Conservation (phyloP, 2,113 vertebrate genomes). For the Tringa solitaria region DNA sequence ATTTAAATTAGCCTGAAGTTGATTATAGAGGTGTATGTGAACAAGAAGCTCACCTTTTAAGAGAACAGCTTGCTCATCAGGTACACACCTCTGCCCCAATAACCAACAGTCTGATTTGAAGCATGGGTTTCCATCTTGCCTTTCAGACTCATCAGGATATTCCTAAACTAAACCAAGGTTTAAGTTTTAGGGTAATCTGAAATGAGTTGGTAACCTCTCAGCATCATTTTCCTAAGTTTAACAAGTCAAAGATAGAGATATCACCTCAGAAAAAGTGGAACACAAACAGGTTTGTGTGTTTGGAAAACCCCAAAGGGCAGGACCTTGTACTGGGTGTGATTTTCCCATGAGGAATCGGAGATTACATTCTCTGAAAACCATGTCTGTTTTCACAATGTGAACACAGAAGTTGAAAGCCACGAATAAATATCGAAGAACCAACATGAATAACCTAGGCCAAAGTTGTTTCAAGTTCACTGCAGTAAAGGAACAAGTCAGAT, state of each 20-base stretch:
- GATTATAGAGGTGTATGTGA: not conserved
- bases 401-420: not conserved
- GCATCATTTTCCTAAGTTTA: not conserved
- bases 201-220: not conserved
- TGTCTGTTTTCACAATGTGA: not conserved
- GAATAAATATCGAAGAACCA: not conserved
- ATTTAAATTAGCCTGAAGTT: not conserved
- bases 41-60: not conserved
- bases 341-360: not conserved
- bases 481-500: not conserved
- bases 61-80: not conserved
- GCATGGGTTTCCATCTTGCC: not conserved
- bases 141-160: not conserved
- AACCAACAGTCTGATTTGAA: not conserved
- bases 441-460: not conserved
- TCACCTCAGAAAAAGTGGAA: not conserved
- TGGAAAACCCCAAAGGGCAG: not conserved
- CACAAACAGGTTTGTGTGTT: not conserved
- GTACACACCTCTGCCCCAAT: not conserved
- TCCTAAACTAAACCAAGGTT: not conserved
- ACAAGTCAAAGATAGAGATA: not conserved
- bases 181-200: not conserved
- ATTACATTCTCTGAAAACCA: not conserved
- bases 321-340: not conserved
- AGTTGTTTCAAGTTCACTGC: not conserved